Evolutionary conservation across 2,888 invertebrate species (phyloP).

Genomic region (Sinotaia quadrata): DNA sequence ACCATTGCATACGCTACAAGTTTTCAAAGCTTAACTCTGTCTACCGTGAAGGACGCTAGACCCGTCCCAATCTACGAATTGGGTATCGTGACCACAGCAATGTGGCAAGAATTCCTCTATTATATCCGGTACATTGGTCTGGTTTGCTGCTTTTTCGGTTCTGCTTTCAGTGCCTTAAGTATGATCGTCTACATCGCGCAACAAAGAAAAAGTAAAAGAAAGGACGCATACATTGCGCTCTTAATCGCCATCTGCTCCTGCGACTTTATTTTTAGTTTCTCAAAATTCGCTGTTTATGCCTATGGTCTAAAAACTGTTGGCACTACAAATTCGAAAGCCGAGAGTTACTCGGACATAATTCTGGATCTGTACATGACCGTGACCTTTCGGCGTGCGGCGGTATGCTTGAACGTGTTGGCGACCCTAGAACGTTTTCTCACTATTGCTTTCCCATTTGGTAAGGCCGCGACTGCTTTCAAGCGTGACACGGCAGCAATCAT

Average conservation of each 20-base stretch:
- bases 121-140: not conserved
- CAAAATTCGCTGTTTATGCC: not conserved
- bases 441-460: conserved; percentile 1
- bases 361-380: not conserved
- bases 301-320: not conserved
- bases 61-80: not conserved
- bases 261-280: not conserved
- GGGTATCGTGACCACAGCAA: not conserved
- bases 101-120: not conserved
- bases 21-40: too few species aligned
- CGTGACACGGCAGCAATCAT: not conserved
- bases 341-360: not conserved
- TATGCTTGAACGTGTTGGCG: conserved; percentile 3
- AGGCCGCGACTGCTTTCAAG: not conserved
- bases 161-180: not conserved
- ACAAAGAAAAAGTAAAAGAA: not conserved
- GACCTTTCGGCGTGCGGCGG: not conserved
- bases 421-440: not conserved
- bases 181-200: not conserved
- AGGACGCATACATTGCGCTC: not conserved
- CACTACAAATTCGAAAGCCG: not conserved
- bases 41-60: too few species aligned
- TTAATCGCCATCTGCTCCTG: not conserved
- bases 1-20: too few species aligned
- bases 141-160: not conserved